These are phyloP conservation scores for Catocala sponsa DNA, from an alignment of 2,888 invertebrate genomes.

Conservation along the genomic window DNA sequence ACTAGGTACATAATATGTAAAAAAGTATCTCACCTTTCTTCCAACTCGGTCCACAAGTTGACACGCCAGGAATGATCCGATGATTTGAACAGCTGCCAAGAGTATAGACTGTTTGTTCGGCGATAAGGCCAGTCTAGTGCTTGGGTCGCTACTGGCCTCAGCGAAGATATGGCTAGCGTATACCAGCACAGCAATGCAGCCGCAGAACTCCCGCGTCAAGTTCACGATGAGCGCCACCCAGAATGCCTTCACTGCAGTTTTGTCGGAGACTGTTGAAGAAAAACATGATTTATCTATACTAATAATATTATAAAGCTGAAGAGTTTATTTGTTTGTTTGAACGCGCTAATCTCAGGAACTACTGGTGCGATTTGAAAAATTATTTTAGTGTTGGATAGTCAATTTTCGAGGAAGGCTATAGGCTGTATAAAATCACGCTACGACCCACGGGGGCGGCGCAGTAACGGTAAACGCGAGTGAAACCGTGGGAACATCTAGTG, in stretches of 20 bases:
- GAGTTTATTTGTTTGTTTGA: too few species aligned
- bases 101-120: conserved; percentile 81
- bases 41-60: conserved; percentile 80
- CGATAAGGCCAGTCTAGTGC: conserved; percentile 69
- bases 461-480: too few species aligned
- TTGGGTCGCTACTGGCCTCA: conserved; percentile 67
- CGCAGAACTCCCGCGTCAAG: conserved; percentile 80
- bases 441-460: too few species aligned
- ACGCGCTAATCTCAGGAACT: too few species aligned
- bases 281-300: too few species aligned
- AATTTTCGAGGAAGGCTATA: too few species aligned
- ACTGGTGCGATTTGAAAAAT: too few species aligned
- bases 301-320: too few species aligned
- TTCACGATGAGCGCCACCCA: conserved; percentile 83
- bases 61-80: conserved; percentile 81
- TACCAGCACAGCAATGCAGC: conserved; percentile 80
- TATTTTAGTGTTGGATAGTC: too few species aligned
- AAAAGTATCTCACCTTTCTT: conserved; percentile 79
- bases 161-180: conserved; percentile 83
- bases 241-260: conserved; percentile 78
- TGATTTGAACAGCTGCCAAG: conserved; percentile 78
- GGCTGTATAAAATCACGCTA: too few species aligned
- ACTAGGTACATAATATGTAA: too few species aligned
- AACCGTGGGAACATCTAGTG: too few species aligned
- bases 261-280: conserved; percentile 68